A percentile compares a stretch with the other conserved stretches of the same genome.
Conservation (phyloP, 2,797 vertebrate genomes). For the Neosalanx taihuensis region DNA sequence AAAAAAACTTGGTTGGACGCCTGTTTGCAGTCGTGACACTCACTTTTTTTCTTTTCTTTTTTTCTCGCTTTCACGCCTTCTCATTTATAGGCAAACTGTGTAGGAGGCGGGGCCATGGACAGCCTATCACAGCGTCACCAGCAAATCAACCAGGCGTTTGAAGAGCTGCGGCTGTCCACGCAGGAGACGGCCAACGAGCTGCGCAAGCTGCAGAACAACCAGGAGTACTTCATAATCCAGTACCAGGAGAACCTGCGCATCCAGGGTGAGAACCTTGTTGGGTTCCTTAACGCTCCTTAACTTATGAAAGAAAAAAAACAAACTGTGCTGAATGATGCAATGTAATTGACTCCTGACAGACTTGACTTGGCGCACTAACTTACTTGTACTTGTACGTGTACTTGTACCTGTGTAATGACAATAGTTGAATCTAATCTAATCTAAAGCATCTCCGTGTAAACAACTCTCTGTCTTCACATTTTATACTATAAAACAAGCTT, state of each 20-base stretch:
- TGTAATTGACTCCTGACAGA: no score
- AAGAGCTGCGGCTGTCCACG: slow-evolving; percentile 78
- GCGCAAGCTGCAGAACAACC: slow-evolving; percentile 92
- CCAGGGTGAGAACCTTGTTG: slow-evolving; percentile 75
- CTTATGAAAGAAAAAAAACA: no score
- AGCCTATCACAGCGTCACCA: slow-evolving; percentile 92
- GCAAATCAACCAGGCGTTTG: slow-evolving; percentile 91
- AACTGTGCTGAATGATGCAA: no score
- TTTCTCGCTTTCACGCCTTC: background rate
- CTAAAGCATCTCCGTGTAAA: no score
- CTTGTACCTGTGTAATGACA: no score
- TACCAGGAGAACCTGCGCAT: slow-evolving; percentile 93
- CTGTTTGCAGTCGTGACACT: background rate
- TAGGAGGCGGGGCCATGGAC: slow-evolving; percentile 77
- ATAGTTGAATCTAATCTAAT: no score
- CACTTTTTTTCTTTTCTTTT: background rate
- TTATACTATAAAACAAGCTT: no score
- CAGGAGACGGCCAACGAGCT: slow-evolving; percentile 92
- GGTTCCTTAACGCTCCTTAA: background rate
- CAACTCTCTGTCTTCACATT: no score
- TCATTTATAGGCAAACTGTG: slow-evolving; percentile 72
- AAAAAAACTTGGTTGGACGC: no score
- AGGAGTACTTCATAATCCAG: slow-evolving; percentile 97
- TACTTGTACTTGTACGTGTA: no score
- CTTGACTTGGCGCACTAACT: no score